These are phyloP conservation scores for Chrysolina haemoptera DNA, from an alignment of 2,888 invertebrate genomes.

Conservation along the genomic window DNA sequence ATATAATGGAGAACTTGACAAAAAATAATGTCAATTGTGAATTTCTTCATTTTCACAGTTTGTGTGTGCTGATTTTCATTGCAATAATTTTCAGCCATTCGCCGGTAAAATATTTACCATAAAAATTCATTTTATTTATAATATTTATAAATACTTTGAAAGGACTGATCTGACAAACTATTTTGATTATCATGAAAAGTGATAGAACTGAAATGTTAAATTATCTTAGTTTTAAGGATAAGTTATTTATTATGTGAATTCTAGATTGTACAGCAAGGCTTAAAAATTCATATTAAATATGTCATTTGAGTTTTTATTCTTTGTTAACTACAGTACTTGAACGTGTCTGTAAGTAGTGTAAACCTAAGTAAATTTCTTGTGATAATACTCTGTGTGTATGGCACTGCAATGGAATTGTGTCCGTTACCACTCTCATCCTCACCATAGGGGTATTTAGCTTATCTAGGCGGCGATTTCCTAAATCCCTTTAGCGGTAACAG, in stretches of 20 bases:
- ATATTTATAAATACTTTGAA: conserved; percentile 12
- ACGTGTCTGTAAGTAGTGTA: no score
- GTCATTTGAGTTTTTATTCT: background rate
- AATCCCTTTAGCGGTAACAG: no score
- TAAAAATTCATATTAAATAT: background rate
- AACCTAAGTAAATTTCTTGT: no score
- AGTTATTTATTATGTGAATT: background rate
- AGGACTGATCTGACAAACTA: conserved; percentile 1
- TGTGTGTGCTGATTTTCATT: background rate
- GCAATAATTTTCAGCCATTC: background rate
- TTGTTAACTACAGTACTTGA: no score
- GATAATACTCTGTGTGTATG: no score
- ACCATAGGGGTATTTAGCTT: no score
- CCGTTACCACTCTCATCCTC: no score
- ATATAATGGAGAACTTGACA: background rate
- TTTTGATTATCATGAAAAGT: conserved; percentile 33
- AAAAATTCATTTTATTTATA: background rate
- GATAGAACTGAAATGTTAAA: conserved; percentile 35
- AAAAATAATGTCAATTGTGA: background rate
- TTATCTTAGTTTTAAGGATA: conserved; percentile 18
- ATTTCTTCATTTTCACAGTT: background rate
- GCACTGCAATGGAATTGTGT: no score
- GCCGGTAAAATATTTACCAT: background rate
- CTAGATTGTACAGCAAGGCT: conserved; percentile 1
- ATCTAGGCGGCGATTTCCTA: no score